Base-by-base conservation (phyloP, 2,797 vertebrate species). In the Pangasius macronema region DNA sequence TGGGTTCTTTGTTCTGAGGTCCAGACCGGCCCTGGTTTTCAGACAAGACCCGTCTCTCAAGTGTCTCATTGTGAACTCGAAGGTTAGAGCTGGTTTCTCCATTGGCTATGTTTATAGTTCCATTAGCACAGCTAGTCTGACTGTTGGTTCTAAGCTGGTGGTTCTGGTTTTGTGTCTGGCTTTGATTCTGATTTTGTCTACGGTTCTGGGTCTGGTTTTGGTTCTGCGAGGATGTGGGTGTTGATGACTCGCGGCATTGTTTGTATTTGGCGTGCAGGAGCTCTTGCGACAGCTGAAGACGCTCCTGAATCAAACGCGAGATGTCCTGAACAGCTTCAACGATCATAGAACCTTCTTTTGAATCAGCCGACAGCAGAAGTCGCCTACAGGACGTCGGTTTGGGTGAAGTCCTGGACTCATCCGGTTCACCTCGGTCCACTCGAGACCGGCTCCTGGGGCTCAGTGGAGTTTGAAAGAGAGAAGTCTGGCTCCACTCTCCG, bases 321-420 rank as follows among this genome's bases (percentile, higher is more conserved):
- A 96, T 96, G 92, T 96, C 95, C 87, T 96, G 95, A 57, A 96
- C 95, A 1, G 95, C 95, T 89, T 96, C 95, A 57, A 94, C 93
- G 13, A 96, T 95, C 77, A 95, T 93, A 30, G 93, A 94, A 70
- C 91, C 91, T 65, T 98, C 97, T 83, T 85, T 89, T 11, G 94
- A 92, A 90, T 96, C 96, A 67, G 94, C 92, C 91, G 97, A 95
- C 92, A 94, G 91, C 57, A 86, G 30, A 24, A 97, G 93, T 92
- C 96, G 97, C 93, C 97, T 96, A 94, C 95, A 97, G 65, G 95
- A 93, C 30, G 97, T 95, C 81, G 95, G 95, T 93, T 96, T 97
- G 22, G 96, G 94, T 89, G 97, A 96, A 33, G 91, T 89, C 88
- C 95, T 95, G 82, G 90, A 93, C 88, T 95, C 95, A 84, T 93